Conservation (phyloP, 2,797 vertebrate species). For the Myoxocephalus aenaeus region DNA sequence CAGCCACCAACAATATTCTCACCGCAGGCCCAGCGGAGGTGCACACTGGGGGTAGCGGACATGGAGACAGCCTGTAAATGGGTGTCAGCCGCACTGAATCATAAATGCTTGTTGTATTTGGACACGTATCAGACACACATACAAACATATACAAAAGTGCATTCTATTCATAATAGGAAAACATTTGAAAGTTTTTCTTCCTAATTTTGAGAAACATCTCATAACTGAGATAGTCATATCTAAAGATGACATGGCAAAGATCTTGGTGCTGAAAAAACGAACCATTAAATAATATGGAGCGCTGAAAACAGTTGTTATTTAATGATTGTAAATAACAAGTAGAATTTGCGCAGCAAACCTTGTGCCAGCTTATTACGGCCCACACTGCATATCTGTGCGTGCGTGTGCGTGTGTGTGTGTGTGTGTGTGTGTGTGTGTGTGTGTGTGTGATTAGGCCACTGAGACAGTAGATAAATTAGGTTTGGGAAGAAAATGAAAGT, state of each 20-base stretch:
- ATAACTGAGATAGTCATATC: background rate
- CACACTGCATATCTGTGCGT: slow-evolving; percentile 62
- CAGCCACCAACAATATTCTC: slow-evolving; percentile 94
- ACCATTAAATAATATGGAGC: slow-evolving; percentile 57
- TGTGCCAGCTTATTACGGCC: slow-evolving; percentile 68
- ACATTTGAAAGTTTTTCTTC: background rate
- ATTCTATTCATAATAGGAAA: background rate
- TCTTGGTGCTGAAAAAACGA: slow-evolving; percentile 36
- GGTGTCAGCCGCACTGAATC: slow-evolving; percentile 37
- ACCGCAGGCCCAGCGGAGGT: slow-evolving; percentile 85
- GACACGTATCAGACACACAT: background rate
- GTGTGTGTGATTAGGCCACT: slow-evolving; percentile 71
- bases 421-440: slow-evolving; percentile 58
- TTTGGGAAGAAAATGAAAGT: slow-evolving; percentile 76
- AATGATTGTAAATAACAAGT: slow-evolving; percentile 76
- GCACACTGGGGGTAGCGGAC: slow-evolving; percentile 48
- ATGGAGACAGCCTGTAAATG: slow-evolving; percentile 26
- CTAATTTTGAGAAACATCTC: background rate
- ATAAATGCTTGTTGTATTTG: slow-evolving; percentile 26
- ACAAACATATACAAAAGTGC: background rate
- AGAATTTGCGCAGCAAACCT: slow-evolving; percentile 69
- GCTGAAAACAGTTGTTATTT: slow-evolving; percentile 71
- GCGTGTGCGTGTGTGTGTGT: background rate
- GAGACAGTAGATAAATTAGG: slow-evolving; percentile 80
- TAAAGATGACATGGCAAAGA: background rate